Evolutionary conservation across 1,140 invertebrate species (phyloP).

Genomic region (Drosophila saltans): DNA sequence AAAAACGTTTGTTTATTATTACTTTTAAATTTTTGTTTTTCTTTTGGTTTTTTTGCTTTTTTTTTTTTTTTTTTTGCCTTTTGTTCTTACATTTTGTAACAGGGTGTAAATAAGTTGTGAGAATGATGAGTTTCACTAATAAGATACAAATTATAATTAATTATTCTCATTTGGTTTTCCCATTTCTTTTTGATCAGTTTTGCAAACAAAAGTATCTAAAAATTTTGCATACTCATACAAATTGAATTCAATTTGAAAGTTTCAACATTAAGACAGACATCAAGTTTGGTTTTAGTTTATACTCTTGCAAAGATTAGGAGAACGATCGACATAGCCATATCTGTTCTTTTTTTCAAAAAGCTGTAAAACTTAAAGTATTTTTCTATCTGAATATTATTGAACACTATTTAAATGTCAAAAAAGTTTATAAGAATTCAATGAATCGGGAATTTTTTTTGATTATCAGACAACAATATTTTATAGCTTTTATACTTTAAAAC

Average conservation of each 20-base stretch:
- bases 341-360: too few species aligned
- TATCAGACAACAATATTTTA: not conserved
- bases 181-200: conserved; percentile 1
- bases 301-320: not conserved
- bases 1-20: conserved; percentile 67
- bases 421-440: too few species aligned
- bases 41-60: conserved; percentile 49
- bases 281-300: conserved; percentile 28
- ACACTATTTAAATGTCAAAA: too few species aligned
- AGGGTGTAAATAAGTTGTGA: conserved; percentile 79
- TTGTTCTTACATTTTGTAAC: conserved; percentile 78
- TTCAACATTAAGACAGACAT: conserved; percentile 61
- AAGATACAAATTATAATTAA: conserved; percentile 70
- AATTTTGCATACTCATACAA: conserved; percentile 36
- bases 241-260: conserved; percentile 24
- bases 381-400: too few species aligned
- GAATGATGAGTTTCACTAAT: conserved; percentile 71
- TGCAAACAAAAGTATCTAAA: conserved; percentile 69
- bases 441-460: too few species aligned
- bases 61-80: conserved; percentile 59
- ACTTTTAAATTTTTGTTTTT: conserved; percentile 17
- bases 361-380: too few species aligned
- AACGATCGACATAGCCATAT: not conserved
- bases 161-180: conserved; percentile 20
- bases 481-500: not conserved